Conservation (phyloP, 2,113 vertebrate genomes). For the Neotragus pygmaeus region DNA sequence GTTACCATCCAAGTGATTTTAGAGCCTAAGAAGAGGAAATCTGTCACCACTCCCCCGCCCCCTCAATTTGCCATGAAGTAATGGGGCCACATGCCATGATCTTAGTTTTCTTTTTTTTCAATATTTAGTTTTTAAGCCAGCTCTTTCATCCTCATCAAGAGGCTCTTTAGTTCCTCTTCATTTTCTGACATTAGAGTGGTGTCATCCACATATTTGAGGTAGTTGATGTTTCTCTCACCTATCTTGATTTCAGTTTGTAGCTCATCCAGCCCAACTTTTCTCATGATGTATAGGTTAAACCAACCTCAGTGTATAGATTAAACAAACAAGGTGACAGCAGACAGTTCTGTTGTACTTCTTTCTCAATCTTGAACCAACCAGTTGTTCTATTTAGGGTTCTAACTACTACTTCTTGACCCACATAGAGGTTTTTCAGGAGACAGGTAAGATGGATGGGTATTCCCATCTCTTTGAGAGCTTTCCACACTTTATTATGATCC, state of each 20-base stretch:
- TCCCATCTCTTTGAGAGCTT: background rate
- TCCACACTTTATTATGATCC: background rate
- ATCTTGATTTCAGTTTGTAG: background rate
- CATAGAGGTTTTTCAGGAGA: background rate
- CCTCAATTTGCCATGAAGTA: background rate
- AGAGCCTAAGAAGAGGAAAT: background rate
- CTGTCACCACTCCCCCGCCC: too few relatives aligned
- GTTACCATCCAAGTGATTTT: background rate
- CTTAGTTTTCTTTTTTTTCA: background rate
- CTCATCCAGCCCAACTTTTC: background rate
- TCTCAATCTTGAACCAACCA: background rate
- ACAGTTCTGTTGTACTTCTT: background rate
- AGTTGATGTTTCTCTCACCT: background rate
- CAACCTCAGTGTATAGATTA: background rate
- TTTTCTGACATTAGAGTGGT: background rate
- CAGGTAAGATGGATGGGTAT: background rate
- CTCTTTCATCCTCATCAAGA: background rate
- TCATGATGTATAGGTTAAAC: too few relatives aligned
- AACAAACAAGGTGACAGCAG: background rate
- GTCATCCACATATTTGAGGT: background rate
- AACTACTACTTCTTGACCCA: background rate
- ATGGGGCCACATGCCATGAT: fast-evolving
- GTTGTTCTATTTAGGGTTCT: background rate
- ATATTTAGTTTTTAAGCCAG: background rate
- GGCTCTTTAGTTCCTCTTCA: background rate